A percentile compares a stretch with the other conserved stretches of the same genome.
Evolutionary conservation across 2,113 vertebrate species (phyloP).

Genomic region (Leuciscus idus): DNA sequence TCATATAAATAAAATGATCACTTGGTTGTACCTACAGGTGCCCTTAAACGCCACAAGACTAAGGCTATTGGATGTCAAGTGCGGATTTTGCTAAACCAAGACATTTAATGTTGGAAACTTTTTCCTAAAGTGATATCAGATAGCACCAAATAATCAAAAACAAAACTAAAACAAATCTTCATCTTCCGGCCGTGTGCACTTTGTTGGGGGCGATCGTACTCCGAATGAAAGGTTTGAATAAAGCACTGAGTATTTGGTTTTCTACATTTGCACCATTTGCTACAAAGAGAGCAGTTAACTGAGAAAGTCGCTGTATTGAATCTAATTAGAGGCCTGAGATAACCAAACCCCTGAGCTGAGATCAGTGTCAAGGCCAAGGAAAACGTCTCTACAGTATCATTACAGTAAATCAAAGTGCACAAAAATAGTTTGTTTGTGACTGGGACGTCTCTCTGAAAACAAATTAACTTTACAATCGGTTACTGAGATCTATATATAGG

Average conservation of each 20-base stretch:
- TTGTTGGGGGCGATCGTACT: constrained; percentile 21
- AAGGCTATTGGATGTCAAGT: constrained; percentile 55
- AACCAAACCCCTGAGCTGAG: constrained; percentile 59
- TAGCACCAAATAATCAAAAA: constrained; percentile 57
- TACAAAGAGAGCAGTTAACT: constrained; percentile 52
- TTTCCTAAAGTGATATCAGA: constrained; percentile 32
- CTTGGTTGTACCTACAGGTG: constrained; percentile 42
- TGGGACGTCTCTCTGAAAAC: not conserved
- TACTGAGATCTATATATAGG: not conserved
- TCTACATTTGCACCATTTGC: constrained; percentile 58
- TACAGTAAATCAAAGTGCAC: constrained; percentile 32
- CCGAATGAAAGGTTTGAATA: constrained; percentile 22
- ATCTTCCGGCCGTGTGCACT: constrained; percentile 22
- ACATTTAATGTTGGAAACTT: constrained; percentile 37
- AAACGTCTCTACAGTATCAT: constrained; percentile 37
- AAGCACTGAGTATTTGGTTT: constrained; percentile 57
- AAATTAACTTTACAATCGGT: not conserved
- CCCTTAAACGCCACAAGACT: constrained; percentile 37
- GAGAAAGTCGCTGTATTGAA: constrained; percentile 34
- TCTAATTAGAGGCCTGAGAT: constrained; percentile 54
- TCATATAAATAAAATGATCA: not conserved
- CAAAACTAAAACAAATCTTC: not conserved
- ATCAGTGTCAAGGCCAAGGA: constrained; percentile 51
- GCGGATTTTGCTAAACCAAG: constrained; percentile 40
- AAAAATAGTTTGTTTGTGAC: not conserved